These are phyloP conservation scores for Tipula lateralis DNA, from an alignment of 2,888 invertebrate species.

Conservation along the genomic window DNA sequence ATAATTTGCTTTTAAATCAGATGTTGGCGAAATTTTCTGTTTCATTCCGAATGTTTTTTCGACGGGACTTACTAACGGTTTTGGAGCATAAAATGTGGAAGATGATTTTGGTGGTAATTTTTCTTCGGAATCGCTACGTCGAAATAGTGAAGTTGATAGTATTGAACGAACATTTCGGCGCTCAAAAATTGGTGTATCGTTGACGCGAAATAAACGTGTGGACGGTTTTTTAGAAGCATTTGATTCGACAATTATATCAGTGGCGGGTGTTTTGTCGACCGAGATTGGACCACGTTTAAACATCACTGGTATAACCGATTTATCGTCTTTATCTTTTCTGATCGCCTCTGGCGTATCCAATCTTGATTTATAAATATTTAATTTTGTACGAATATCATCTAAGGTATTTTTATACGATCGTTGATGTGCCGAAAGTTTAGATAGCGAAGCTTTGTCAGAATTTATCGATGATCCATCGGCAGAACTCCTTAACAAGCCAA, in stretches of 20 bases:
- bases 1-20: conserved; percentile 34
- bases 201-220: conserved; percentile 41
- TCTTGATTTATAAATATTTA: conserved; percentile 46
- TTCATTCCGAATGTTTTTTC: conserved; percentile 36
- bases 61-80: background rate
- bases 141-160: conserved; percentile 34
- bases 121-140: conserved; percentile 44
- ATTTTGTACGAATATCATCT: conserved; percentile 45
- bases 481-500: background rate
- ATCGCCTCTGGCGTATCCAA: conserved; percentile 43
- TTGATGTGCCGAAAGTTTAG: conserved; percentile 36
- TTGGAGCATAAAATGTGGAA: background rate
- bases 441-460: background rate
- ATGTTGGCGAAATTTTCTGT: conserved; percentile 36
- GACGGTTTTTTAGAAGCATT: background rate
- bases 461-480: background rate
- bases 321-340: background rate
- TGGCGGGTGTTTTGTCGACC: background rate
- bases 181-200: conserved; percentile 48
- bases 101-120: conserved; percentile 38
- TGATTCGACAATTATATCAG: background rate
- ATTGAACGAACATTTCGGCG: conserved; percentile 37
- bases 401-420: conserved; percentile 44
- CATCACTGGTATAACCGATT: background rate
- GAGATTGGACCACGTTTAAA: background rate